A percentile compares a stretch with the other conserved stretches of the same genome.
Conservation (phyloP, 2,888 invertebrate genomes). For the Drosophila affinis region DNA sequence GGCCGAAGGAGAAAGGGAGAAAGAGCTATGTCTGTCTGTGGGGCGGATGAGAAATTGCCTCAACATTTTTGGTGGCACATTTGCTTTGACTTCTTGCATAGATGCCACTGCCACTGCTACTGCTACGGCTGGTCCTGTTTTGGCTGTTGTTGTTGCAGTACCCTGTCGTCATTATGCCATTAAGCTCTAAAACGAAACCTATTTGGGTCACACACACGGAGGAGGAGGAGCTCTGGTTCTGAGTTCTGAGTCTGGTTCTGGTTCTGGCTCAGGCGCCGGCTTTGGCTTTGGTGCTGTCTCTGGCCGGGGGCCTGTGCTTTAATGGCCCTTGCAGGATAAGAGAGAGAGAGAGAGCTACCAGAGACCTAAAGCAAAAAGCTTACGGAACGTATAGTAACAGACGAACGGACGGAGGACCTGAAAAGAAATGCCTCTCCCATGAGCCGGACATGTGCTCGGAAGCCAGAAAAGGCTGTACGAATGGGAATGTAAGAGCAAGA, state of each 20-base stretch:
- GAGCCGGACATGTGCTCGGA: neutral
- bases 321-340: conserved; percentile 42
- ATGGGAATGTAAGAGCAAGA: conserved; percentile 34
- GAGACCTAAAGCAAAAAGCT: conserved; percentile 34
- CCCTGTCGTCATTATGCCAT: conserved; percentile 73
- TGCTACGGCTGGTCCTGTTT: conserved; percentile 22
- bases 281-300: conserved; percentile 6
- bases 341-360: neutral
- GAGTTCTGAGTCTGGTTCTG: conserved; percentile 6
- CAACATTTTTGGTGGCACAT: conserved; percentile 45
- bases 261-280: neutral
- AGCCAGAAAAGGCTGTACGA: neutral
- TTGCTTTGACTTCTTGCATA: conserved; percentile 51
- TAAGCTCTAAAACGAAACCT: conserved; percentile 60
- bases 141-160: conserved; percentile 41
- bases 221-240: neutral
- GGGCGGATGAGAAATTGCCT: conserved; percentile 18
- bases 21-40: conserved; percentile 25
- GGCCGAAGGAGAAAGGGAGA: neutral
- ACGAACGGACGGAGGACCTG: neutral
- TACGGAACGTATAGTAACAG: conserved; percentile 34
- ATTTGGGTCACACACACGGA: conserved; percentile 70
- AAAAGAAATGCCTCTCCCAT: conserved; percentile 20
- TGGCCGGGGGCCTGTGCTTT: conserved; percentile 36
- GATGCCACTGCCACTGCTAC: neutral